Conservation (phyloP, 1,140 invertebrate species). For the Stegodyphus mimosarum region DNA sequence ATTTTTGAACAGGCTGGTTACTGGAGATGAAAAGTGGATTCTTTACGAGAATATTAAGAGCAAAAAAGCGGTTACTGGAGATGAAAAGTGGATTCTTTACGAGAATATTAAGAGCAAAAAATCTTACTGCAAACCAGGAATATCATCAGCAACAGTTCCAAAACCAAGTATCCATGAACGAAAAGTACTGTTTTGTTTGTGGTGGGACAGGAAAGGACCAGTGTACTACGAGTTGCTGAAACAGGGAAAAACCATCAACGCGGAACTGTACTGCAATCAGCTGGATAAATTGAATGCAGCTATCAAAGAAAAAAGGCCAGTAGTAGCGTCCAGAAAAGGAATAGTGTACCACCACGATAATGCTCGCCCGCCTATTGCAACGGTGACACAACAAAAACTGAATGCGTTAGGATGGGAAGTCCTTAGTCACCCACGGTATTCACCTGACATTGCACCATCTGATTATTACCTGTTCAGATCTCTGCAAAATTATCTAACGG, state of each 20-base stretch:
- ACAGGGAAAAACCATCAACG: slow-evolving; percentile 37
- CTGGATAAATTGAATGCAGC: slow-evolving; percentile 48
- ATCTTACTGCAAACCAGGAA: slow-evolving; percentile 1
- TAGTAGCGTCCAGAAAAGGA: slow-evolving; percentile 31
- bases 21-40: no score
- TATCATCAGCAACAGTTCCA: slow-evolving; percentile 10
- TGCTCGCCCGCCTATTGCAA: not conserved
- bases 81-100: no score
- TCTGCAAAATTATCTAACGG: slow-evolving; percentile 44
- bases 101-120: not conserved
- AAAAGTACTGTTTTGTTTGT: slow-evolving; percentile 13
- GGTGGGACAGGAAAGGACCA: slow-evolving; percentile 1
- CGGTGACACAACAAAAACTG: not conserved
- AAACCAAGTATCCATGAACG: slow-evolving; percentile 9
- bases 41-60: no score
- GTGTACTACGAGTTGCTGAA: slow-evolving; percentile 26
- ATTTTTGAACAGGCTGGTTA: no score
- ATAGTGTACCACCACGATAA: slow-evolving; percentile 42
- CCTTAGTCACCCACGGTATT: not conserved
- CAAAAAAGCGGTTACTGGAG: no score
- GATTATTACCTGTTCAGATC: slow-evolving; percentile 39
- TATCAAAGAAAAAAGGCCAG: slow-evolving; percentile 40
- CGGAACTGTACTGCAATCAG: slow-evolving; percentile 45
- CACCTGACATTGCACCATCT: slow-evolving; percentile 16
- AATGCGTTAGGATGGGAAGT: slow-evolving; percentile 3